Percentiles rank a stretch among this genome's conserved stretches.
These are phyloP conservation scores for Nansenia antarctica DNA, from an alignment of 2,113 vertebrate species.

Conservation along the genomic window DNA sequence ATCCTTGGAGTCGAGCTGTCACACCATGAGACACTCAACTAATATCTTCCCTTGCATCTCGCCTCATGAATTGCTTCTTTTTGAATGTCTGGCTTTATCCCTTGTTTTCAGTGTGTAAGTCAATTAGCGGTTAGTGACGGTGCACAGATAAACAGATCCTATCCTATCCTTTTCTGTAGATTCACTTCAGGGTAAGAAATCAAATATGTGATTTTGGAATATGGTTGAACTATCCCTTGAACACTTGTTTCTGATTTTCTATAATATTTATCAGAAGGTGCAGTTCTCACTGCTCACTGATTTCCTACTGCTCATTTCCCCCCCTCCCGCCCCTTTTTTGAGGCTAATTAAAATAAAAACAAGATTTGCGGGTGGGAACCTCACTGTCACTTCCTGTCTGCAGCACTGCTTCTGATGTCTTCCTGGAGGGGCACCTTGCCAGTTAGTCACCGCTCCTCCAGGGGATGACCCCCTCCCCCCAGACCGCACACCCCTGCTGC, in stretches of 20 bases:
- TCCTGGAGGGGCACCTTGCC: constrained; percentile 39
- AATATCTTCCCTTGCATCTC: background rate
- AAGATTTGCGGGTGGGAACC: constrained; percentile 43
- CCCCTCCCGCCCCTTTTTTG: constrained; percentile 31
- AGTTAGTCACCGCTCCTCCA: constrained; percentile 46
- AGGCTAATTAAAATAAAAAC: constrained; percentile 56
- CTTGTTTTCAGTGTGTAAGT: constrained; percentile 12
- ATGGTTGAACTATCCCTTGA: too few species aligned
- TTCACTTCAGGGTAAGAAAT: too few species aligned
- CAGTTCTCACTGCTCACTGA: too few species aligned
- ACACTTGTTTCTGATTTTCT: too few species aligned
- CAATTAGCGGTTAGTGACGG: constrained; percentile 1
- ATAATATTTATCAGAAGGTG: too few species aligned
- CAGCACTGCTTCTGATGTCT: constrained; percentile 29
- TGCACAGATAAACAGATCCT: too few species aligned
- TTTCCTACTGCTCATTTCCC: constrained; percentile 14
- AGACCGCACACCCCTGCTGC: constrained; percentile 8
- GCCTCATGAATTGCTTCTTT: background rate
- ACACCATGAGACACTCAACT: background rate
- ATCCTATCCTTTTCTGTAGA: too few species aligned
- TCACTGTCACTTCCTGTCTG: constrained; percentile 44
- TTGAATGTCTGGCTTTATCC: constrained; percentile 13
- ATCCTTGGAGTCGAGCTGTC: background rate
- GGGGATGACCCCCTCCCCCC: constrained; percentile 17
- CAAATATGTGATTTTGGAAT: too few species aligned